Evolutionary conservation across 2,797 vertebrate genomes (phyloP).

Genomic region (Hoplostethus mediterraneus): DNA sequence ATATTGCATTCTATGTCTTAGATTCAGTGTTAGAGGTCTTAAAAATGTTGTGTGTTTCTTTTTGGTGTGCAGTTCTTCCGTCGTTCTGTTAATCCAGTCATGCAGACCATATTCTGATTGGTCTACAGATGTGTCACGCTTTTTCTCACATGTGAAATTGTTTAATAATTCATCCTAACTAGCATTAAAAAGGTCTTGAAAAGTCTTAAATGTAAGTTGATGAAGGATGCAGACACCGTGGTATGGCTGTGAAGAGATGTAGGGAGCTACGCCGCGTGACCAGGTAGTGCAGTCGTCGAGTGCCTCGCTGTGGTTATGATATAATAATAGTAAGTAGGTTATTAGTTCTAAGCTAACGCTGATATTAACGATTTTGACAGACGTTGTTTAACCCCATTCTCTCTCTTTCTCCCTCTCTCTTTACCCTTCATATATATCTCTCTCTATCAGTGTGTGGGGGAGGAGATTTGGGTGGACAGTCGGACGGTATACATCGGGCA

Average conservation of each 20-base stretch:
- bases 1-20: too few species aligned
- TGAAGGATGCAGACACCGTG: too few species aligned
- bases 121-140: too few species aligned
- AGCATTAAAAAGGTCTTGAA: too few species aligned
- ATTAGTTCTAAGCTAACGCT: background rate
- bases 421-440: slow-evolving; percentile 18
- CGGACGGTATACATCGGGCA: slow-evolving; percentile 97
- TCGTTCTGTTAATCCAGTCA: too few species aligned
- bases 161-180: too few species aligned
- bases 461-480: slow-evolving; percentile 98
- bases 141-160: too few species aligned
- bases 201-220: too few species aligned
- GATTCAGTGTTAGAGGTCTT: too few species aligned
- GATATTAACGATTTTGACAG: background rate
- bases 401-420: background rate
- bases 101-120: too few species aligned
- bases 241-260: background rate
- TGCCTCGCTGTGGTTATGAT: background rate
- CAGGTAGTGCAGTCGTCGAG: background rate
- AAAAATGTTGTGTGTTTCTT: too few species aligned
- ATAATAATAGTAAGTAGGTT: slow-evolving; percentile 7
- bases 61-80: too few species aligned
- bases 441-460: slow-evolving; percentile 91
- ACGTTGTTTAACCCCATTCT: slow-evolving; percentile 29
- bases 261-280: background rate